Base-by-base conservation (phyloP, 2,797 vertebrate genomes). In the Lutjanus campechanus region DNA sequence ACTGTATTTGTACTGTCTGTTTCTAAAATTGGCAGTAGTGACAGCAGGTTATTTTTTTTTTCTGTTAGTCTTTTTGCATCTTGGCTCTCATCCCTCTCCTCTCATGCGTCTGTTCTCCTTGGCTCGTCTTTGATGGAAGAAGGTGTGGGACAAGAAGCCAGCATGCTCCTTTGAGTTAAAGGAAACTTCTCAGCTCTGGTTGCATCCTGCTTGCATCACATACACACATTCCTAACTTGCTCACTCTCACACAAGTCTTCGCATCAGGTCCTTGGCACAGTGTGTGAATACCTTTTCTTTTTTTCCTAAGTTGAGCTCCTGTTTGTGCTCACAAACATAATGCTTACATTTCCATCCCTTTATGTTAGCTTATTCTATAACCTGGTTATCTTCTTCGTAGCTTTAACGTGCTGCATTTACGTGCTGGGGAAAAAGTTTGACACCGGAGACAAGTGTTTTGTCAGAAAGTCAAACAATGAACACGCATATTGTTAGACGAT, bases 141-240 rank as follows among this genome's bases (percentile, higher is more conserved):
- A 82, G 79, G 69, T 88, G 46, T 17, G 77, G 69, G 60, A 88
- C 83, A 75, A 54, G 55, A 59, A 81, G 73, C 40, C 81, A 63
- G 66, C 64, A 41, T 70, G 79, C 63, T 81, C 63, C 58, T 72
- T 64, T 47, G 46, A 77, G 81, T 76, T 65, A 58, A 84, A 86
- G 72, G 71, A 79, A 84, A 69, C 85, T 87, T 64, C 73, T 64
- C 47, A 12, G 36, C 63, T 59, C 22, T 11, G 20, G 75, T 90
- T 90, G 51, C 87, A 76, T 71, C 61, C 79, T 56, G 63, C 76
- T 90, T 92, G 78, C 88, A 89, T 89, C 85, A 88, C 69, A 64
- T 5, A 56, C 61, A 50, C 54, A 20, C 56, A 50, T 20, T 11
- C 69, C 73, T 56, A 70, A 77, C 61, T 36, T 11, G 17, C 64